Evolutionary conservation across 1,140 invertebrate genomes (phyloP).

Genomic region (Adelges cooleyi): DNA sequence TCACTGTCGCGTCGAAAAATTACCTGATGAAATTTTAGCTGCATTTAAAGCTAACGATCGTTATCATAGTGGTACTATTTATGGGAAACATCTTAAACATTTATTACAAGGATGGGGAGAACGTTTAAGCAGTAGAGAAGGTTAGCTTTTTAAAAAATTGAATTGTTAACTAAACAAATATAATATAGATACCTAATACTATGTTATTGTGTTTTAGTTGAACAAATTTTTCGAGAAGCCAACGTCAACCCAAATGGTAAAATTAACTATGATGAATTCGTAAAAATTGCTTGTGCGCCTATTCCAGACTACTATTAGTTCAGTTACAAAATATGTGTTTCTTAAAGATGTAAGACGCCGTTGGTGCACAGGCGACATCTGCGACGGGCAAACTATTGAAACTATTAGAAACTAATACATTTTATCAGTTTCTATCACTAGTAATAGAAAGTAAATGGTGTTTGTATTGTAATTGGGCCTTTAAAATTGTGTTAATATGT

Average conservation of each 20-base stretch:
- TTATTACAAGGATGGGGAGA: conserved; percentile 86
- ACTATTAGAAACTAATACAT: no score
- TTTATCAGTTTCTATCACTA: no score
- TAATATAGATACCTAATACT: conserved; percentile 2
- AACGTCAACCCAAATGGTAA: conserved; percentile 71
- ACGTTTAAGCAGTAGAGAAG: conserved; percentile 75
- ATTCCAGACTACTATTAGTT: conserved; percentile 84
- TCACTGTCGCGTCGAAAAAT: conserved; percentile 72
- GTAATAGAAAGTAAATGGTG: no score
- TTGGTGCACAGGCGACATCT: no score
- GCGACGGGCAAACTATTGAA: no score
- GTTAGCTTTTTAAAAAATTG: conserved; percentile 40
- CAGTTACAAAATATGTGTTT: no score
- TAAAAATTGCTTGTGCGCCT: conserved; percentile 85
- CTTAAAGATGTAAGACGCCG: no score
- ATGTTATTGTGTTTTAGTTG: conserved; percentile 47
- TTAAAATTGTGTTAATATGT: no score
- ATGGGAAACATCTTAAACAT: conserved; percentile 71
- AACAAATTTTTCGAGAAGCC: conserved; percentile 85
- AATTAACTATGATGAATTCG: conserved; percentile 83
- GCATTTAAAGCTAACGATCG: conserved; percentile 79
- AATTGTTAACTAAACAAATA: neutral
- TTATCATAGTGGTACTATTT: conserved; percentile 59
- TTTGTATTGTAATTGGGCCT: no score
- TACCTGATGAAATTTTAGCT: conserved; percentile 77